These are phyloP conservation scores for Rhineura floridana DNA, from an alignment of 2,113 vertebrate genomes.

Conservation along the genomic window DNA sequence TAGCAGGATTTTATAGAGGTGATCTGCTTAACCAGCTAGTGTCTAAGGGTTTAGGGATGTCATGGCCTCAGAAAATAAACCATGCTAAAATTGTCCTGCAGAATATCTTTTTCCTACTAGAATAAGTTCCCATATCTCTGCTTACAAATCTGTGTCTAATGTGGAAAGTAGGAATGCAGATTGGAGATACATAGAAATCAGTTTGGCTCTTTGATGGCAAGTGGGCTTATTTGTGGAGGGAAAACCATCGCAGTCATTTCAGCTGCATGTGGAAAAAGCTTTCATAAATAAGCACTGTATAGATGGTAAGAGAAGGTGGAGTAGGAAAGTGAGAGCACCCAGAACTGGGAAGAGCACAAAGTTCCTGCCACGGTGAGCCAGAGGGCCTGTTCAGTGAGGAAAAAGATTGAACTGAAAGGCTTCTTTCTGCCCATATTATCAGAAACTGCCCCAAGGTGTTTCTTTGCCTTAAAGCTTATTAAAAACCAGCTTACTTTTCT, in stretches of 20 bases:
- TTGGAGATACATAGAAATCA: not conserved
- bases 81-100: not conserved
- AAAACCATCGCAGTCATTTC: constrained; percentile 13
- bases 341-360: constrained; percentile 1
- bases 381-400: not conserved
- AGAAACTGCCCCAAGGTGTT: constrained; percentile 47
- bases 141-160: not conserved
- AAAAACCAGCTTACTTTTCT: not conserved
- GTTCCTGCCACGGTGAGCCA: not conserved
- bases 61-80: constrained; percentile 21
- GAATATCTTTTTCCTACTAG: constrained; percentile 1
- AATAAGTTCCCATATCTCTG: constrained; percentile 19
- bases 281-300: not conserved
- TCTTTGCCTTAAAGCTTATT: constrained; percentile 35
- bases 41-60: not conserved
- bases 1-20: rapidly evolving
- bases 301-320: constrained; percentile 7
- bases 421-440: constrained; percentile 16
- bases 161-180: not conserved
- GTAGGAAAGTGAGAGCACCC: not conserved
- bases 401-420: not conserved
- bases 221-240: constrained; percentile 1
- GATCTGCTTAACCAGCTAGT: not conserved
- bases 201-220: constrained; percentile 25
- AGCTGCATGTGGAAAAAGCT: constrained; percentile 25